Percentiles rank a stretch among this genome's conserved stretches.
These are phyloP conservation scores for Chaetodon auriga DNA, from an alignment of 2,113 vertebrate genomes.

Conservation along the genomic window DNA sequence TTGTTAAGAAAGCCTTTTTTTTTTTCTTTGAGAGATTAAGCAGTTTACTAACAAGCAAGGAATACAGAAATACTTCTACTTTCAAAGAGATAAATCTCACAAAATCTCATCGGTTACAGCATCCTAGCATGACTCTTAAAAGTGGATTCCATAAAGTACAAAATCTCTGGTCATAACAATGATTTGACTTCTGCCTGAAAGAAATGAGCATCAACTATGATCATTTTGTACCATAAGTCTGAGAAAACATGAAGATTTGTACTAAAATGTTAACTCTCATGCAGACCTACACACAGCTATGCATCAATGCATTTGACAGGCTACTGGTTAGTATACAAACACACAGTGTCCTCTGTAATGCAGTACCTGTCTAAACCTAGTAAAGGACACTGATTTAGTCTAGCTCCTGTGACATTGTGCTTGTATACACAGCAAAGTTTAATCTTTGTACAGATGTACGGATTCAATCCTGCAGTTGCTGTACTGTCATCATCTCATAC, in stretches of 20 bases:
- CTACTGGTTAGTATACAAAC: constrained; percentile 78
- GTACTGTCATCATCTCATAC: not conserved
- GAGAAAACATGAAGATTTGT: constrained; percentile 71
- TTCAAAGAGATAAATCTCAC: constrained; percentile 75
- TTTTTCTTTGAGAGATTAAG: constrained; percentile 65
- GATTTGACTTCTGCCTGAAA: constrained; percentile 63
- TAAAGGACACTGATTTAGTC: constrained; percentile 66
- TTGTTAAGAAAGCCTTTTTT: constrained; percentile 71
- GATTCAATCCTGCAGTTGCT: not conserved
- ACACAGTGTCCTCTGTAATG: constrained; percentile 68
- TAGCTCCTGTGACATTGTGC: constrained; percentile 76
- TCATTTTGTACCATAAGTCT: constrained; percentile 59
- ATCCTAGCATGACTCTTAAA: constrained; percentile 69
- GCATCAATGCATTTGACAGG: constrained; percentile 77
- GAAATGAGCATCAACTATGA: constrained; percentile 64
- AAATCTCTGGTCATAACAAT: constrained; percentile 72
- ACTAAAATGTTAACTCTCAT: constrained; percentile 81
- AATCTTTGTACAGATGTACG: constrained; percentile 67
- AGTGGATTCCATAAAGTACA: constrained; percentile 75
- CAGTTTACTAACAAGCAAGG: constrained; percentile 77
- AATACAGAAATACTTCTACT: constrained; percentile 78
- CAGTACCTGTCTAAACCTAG: constrained; percentile 71
- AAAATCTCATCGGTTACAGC: constrained; percentile 72
- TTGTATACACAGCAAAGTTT: constrained; percentile 69
- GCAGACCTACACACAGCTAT: constrained; percentile 82